Percentiles rank a stretch among this genome's conserved stretches.
Evolutionary conservation across 2,113 vertebrate genomes (phyloP).

Genomic region (Dermatemys mawii): DNA sequence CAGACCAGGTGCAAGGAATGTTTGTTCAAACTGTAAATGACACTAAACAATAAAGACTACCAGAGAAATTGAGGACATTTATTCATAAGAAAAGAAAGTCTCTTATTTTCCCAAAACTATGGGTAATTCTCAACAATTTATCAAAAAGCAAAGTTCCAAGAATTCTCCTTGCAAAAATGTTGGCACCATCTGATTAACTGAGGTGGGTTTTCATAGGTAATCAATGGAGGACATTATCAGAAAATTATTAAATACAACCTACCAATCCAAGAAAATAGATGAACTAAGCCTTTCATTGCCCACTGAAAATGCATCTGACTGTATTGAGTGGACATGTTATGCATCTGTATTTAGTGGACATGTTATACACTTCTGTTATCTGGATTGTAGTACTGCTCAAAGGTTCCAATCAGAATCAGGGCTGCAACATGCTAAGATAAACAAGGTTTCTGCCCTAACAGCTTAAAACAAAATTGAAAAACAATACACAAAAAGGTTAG

Average conservation of each 20-base stretch:
- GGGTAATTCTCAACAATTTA: not conserved
- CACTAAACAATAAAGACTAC: not conserved
- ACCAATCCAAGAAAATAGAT: not conserved
- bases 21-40: not conserved
- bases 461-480: not conserved
- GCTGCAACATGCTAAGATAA: not conserved
- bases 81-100: not conserved
- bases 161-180: not conserved
- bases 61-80: not conserved
- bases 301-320: not conserved
- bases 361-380: fast-evolving
- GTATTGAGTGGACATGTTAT: fast-evolving
- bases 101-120: fast-evolving
- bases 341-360: too few relatives aligned
- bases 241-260: not conserved
- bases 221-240: not conserved
- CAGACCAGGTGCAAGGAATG: not conserved
- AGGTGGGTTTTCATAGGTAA: too few relatives aligned
- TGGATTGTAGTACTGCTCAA: not conserved
- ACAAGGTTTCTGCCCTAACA: fast-evolving
- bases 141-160: not conserved
- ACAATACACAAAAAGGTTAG: not conserved
- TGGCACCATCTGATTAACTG: fast-evolving
- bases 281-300: not conserved
- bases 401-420: not conserved